Evolutionary conservation across 2,797 vertebrate genomes (phyloP), one percentile per base, ranked within the genome.

Genomic region (Lacerta viridis): DNA sequence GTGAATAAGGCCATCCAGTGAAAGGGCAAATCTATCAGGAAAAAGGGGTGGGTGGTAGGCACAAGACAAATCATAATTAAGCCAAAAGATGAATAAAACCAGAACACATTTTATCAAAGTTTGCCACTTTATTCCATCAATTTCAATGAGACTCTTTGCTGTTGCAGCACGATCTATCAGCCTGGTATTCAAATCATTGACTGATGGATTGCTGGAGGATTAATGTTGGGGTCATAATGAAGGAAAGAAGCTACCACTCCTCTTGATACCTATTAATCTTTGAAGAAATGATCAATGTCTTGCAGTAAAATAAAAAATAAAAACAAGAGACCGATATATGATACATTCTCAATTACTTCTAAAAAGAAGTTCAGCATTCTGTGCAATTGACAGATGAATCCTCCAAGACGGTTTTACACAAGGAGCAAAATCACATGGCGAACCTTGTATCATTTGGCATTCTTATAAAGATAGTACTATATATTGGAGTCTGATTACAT

Each of bases 111-210:
- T 96, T 93, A 94, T 94, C 91, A 94, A 93, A 88, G 75, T 85
- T 95, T 93, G 86, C 87, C 66, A 92, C 84, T 93, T 55, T 96
- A 93, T 96, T 96, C 92, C 93, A 94, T 95, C 94, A 95, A 88
- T 89, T 95, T 95, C 94, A 96, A 96, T 90, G 74, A 94, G 50
- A 92, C 0, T 79, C 90, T 94, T 95, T 92, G 43, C 88, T 89
- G 85, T 88, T 92, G 89, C 41, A 90, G 20, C 82, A 43, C 91
- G 80, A 95, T 91, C 76, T 87, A 41, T 87, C 81, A 94, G 84
- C 43, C 77, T 92, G 86, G 91, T 94, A 92, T 43, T 89, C 79
- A 86, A 85, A 89, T 89, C 11, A 1, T 39, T 93, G 88, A 95
- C 80, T 94, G 91, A 95, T 95, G 89, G 78, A 90, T 84, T 80